Evolutionary conservation across 2,797 vertebrate genomes (phyloP), one percentile per base, ranked within the genome.

Genomic region (Yasuhikotakia modesta): DNA sequence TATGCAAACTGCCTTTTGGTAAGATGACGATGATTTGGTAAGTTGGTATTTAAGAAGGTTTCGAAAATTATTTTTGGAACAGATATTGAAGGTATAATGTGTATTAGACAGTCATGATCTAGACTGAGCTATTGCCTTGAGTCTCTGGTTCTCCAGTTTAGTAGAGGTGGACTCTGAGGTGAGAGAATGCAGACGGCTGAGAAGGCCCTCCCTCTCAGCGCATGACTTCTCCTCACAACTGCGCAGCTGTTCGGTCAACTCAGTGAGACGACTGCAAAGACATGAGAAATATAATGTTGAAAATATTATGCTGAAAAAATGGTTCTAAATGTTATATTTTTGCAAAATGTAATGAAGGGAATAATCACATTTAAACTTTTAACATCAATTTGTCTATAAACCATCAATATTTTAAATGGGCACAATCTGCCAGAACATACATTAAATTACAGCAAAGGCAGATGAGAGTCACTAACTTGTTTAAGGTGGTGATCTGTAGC

Each of bases 141-240:
- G 91, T 69, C 82, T 93, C 73, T 96, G 94, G 2, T 95, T 96
- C 67, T 98, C 95, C 53, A 94, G 85, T 79, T 89, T 93, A 70
- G 90, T 83, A 35, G 90, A 70, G 1, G 87, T 77, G 48, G 87
- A 92, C 55, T 96, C 95, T 0, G 91, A 84, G 0, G 83, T 90
- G 78, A 95, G 85, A 1, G 75, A 88, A 58, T 94, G 93, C 0
- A 97, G 74, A 80, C 91, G 93, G 48, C 93, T 91, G 27, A 89
- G 35, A 68, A 96, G 82, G 65, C 87, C 85, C 70, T 95, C 94
- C 48, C 88, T 89, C 81, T 96, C 94, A 0, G 83, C 76, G 4
- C 91, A 88, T 78, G 87, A 86, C 85, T 89, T 94, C 60, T 95
- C 93, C 84, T 94, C 94, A 11, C 82, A 55, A 0, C 79, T 82